phyloP scores from a whole-genome alignment of 2,113 vertebrate genomes.

The Pogonocichla stellata region DNA sequence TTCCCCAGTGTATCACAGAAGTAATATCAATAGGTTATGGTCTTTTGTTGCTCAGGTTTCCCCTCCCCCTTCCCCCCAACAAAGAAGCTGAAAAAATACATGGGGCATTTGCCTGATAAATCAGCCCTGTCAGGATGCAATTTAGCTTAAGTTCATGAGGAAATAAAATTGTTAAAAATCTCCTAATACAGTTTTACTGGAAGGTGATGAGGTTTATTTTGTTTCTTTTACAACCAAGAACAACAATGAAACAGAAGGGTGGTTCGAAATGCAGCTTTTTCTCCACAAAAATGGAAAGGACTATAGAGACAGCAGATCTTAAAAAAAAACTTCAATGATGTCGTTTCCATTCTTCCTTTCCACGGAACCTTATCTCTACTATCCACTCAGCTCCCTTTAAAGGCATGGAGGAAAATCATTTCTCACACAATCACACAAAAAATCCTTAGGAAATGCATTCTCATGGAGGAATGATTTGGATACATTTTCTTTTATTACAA shows the following conservation, averaged over 20 bases:
- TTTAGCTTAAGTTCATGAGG: background rate
- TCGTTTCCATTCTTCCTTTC: background rate
- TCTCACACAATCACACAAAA: constrained; percentile 1
- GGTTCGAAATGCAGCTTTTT: background rate
- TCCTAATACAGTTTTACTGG: background rate
- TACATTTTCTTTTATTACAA: background rate
- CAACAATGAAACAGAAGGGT: background rate
- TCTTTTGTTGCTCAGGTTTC: constrained; percentile 56
- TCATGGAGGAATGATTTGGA: background rate
- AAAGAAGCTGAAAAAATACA: constrained; percentile 44
- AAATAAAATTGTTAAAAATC: constrained; percentile 7
- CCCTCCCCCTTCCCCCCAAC: constrained; percentile 48
- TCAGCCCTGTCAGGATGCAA: background rate
- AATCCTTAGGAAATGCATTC: background rate
- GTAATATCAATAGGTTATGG: constrained; percentile 46
- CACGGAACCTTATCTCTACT: background rate
- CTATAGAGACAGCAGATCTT: background rate
- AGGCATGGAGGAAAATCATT: background rate
- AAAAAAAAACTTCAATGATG: background rate
- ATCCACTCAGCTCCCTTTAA: background rate
- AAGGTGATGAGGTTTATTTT: background rate
- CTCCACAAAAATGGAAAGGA: background rate
- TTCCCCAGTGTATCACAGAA: background rate
- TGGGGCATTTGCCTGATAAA: constrained; percentile 20
- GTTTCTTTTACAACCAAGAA: background rate